Base-by-base conservation (phyloP, 1,140 invertebrate species). In the Aphelenchoides avenae region DNA sequence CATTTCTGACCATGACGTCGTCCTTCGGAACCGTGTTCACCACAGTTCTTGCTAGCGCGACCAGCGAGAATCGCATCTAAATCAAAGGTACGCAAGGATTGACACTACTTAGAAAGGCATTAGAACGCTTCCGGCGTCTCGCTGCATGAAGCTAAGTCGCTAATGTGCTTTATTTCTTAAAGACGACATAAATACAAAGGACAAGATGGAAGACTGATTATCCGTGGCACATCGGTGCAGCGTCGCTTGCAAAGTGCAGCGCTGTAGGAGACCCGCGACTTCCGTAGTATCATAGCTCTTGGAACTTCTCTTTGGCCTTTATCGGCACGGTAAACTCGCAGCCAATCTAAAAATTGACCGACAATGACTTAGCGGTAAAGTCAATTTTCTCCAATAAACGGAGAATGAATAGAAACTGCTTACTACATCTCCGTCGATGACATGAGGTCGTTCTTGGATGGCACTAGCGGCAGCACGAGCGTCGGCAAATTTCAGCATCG, bases 381-480 rank as follows among this genome's bases (percentile, higher is more conserved):
- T n/a, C n/a, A n/a, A n/a, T n/a, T n/a, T n/a, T n/a, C 13, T 11
- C 6, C 26, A 22, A 39, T n/a, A 52, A 4, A 6, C 3, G 3
- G n/a, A 7, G 15, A 52, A 3, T 53, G 24, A 51, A 15, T 7
- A 47, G 44, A 7, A 20, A 40, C 27, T 13, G 56, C 52, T 39
- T 15, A 73, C 71, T 41, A 65, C 22, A 52, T 64, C 65, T 27
- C 73, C 73, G 55, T 74, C 73, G 34, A 74, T 74, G 31, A 74
- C 60, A 33, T 74, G 71, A 13, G 74, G 71, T 20, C 60, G 41
- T 43, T 59, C 50, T 33, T 73, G 58, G 9, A 74, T 53, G 6
- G 73, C 71, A 9, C 29, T 44, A 9, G 53, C 52, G 22, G 64
- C 73, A 33, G 58, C 39, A 20, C 74, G 62, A 6, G 60, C 43